Percentiles rank a stretch among this genome's conserved stretches.
Conservation (phyloP, 1,140 invertebrate genomes). For the Elymnias hypermnestra region DNA sequence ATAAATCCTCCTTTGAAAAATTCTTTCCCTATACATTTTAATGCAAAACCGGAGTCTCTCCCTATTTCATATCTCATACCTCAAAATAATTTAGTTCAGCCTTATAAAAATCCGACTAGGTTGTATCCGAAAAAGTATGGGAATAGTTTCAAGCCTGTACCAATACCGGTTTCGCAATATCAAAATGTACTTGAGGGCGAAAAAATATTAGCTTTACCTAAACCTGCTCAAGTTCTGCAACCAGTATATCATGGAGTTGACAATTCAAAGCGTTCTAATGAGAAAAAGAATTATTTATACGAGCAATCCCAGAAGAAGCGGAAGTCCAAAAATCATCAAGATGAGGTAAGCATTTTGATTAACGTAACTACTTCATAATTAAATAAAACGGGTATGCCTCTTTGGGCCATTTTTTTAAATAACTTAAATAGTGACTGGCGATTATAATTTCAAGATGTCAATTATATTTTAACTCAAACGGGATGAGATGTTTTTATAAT, state of each 20-base stretch:
- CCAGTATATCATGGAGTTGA: constrained; percentile 32
- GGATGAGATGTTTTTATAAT: no score
- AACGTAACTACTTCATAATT: not conserved
- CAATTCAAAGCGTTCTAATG: constrained; percentile 27
- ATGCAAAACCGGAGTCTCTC: constrained; percentile 1
- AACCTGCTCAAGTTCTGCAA: constrained; percentile 40
- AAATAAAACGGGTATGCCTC: no score
- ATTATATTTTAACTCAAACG: no score
- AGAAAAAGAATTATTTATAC: constrained; percentile 45
- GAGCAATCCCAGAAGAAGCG: constrained; percentile 44
- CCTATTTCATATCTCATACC: constrained; percentile 13
- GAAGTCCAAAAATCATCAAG: constrained; percentile 39
- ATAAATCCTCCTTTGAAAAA: not conserved
- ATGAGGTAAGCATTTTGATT: constrained; percentile 19
- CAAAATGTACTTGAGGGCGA: constrained; percentile 28
- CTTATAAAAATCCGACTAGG: constrained; percentile 50
- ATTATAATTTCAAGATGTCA: no score
- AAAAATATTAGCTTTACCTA: constrained; percentile 42
- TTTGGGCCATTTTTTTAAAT: no score
- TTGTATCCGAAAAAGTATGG: constrained; percentile 60
- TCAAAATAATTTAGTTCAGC: constrained; percentile 14
- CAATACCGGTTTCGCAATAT: constrained; percentile 52
- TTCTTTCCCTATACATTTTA: not conserved
- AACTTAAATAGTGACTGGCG: no score
- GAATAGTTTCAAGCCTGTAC: constrained; percentile 45